Evolutionary conservation across 1,140 invertebrate genomes (phyloP), one percentile per base, ranked within the genome.

Genomic region (Aradophagus sp.): DNA sequence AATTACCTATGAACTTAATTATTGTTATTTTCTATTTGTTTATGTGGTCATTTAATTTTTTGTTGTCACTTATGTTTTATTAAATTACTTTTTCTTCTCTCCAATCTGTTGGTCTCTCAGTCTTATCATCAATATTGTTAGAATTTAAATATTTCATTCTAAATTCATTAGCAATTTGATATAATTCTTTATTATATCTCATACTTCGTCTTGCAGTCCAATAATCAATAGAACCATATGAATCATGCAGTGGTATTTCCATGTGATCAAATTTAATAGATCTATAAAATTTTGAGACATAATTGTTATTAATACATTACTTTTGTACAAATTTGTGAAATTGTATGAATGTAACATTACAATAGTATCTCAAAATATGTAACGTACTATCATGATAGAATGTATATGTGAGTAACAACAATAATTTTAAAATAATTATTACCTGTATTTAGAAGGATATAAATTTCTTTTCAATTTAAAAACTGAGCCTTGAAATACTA

Each of bases 181-280:
- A 81, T 1, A 99, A 87, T 38, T 89, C 77, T 32, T 86, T 85
- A 45, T 92, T 90, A 83, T 97, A 99, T 70, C 93, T 88, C 94
- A 99, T 97, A 77, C 96, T 98, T 70, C 95, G 87, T 74, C 97
- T 87, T 14, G 92, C 93, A 62, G 86, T 84, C 97, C 97, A 99
- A 83, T 95, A 98, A 26, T 89, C 84, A 42, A 82, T 78, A 59
- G 92, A 90, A 3, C 97, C 96, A 86, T 94, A 99, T 23, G 84
- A 82, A 79, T 96, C 91, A 83, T 99, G 96, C 12, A 98, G 85
- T 7, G 95, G 89, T 23, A 95, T 92, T 86, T 98, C 97, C 36
- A 94, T 95, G 80, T 93, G 90, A 70, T 94, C 90, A 73, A 99
- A 88, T 85, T 96, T 91, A 15, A 96, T 86, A 20, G 89, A 89